These are phyloP conservation scores for Proterorhinus semilunaris DNA, from an alignment of 2,113 vertebrate genomes.

Conservation along the genomic window DNA sequence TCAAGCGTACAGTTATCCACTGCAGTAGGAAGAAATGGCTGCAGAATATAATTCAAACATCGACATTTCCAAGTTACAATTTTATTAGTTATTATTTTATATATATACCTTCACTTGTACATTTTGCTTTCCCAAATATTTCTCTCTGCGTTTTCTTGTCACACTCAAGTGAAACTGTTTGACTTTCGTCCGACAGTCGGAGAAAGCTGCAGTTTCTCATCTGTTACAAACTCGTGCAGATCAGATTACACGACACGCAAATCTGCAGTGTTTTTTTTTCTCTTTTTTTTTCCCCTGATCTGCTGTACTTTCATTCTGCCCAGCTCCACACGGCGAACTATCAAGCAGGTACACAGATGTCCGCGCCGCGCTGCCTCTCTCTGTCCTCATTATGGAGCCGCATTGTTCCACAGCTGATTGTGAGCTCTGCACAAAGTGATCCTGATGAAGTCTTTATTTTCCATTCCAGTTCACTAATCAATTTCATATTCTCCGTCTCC, in stretches of 20 bases:
- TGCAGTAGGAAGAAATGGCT: no score
- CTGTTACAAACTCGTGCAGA: slow-evolving; percentile 4
- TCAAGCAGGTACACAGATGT: slow-evolving; percentile 38
- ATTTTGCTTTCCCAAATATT: no score
- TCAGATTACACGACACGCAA: slow-evolving; percentile 19
- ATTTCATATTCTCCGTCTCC: slow-evolving; percentile 64
- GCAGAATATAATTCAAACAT: no score
- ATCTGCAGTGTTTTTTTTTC: slow-evolving; percentile 11
- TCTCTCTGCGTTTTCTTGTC: not conserved
- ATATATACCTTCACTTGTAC: no score
- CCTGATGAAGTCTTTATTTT: slow-evolving; percentile 75
- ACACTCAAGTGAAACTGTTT: slow-evolving; percentile 29
- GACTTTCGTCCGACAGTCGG: slow-evolving; percentile 8
- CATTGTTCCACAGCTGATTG: slow-evolving; percentile 69
- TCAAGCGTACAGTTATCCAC: no score
- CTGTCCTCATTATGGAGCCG: slow-evolving; percentile 60
- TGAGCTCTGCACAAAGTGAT: slow-evolving; percentile 61
- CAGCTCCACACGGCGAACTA: slow-evolving; percentile 24
- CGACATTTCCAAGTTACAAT: no score
- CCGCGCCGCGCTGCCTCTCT: slow-evolving; percentile 26
- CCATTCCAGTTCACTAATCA: slow-evolving; percentile 69
- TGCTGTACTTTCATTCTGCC: slow-evolving; percentile 27
- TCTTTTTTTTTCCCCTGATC: not conserved
- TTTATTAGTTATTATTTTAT: no score
- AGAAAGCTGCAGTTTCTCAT: slow-evolving; percentile 12